Base-by-base conservation (phyloP, 1,140 invertebrate genomes). In the Matsumurasca onukii region DNA sequence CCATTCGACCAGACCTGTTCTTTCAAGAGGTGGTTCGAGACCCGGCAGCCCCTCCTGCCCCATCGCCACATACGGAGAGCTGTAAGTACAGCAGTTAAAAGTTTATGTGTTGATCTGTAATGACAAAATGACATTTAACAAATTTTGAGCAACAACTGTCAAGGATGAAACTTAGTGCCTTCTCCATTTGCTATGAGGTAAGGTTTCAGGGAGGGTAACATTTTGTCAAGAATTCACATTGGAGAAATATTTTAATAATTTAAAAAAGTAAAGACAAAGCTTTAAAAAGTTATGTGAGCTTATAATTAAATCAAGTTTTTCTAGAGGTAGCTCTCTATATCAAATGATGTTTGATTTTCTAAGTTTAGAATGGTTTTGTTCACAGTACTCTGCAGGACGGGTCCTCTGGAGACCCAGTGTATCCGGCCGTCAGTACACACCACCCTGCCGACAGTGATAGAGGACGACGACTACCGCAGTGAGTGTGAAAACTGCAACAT, bases 401-500 rank as follows among this genome's bases (percentile, higher is more conserved):
- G 3, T 5, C 25, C 24, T 2, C 25, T 59, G 25, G 55, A 59
- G n/a, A 29, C 55, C 9, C 55, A 59, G 25, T 59, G 55, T 59
- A 27, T 27, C 22, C 45, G 31, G 39, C 66, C 51, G 51, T 12
- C 31, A 3, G 48, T 55, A 1, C 51, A 65, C 31, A 65, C 39
- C 9, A 39, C 62, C 13, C 61, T 69, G 34, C 61, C 63, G 0
- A 67, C 59, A 31, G 51, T 31, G n/a, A 48, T 71, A 61, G 88
- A 88, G 67, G 82, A 88, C 57, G 88, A 91, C 73, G 89, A 91
- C 78, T 91, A 90, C 75, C 82, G 90, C 49, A 91, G 88, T 77
- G 90, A 92, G 77, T 92, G 90, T 78, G 90, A 91, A 78, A 92
- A 92, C 80, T 92, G 90, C 79, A 91, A 91, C 77, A 59, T 73